Conservation (phyloP, 2,797 vertebrate genomes). For the Typhlichthys eigenmanni region DNA sequence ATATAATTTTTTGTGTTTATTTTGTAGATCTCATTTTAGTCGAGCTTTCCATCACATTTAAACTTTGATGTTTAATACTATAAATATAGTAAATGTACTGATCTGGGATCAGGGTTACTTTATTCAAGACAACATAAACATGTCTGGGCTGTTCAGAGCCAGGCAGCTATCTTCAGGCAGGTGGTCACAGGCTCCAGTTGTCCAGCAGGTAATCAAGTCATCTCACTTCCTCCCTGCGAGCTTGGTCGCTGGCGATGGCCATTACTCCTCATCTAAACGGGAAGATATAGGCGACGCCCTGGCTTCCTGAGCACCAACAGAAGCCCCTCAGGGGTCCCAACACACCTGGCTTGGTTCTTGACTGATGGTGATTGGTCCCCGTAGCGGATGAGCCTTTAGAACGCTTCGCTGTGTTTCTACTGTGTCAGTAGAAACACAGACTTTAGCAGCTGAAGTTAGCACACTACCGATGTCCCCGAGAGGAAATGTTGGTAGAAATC, state of each 20-base stretch:
- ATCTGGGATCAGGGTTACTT: too few species aligned
- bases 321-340: conserved; percentile 13
- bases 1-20: too few species aligned
- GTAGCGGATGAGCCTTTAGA: conserved; percentile 6
- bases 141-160: too few species aligned
- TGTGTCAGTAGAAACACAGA: too few species aligned
- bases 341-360: conserved; percentile 29
- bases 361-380: conserved; percentile 22
- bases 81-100: too few species aligned
- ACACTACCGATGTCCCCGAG: not conserved
- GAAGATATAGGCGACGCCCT: conserved; percentile 37
- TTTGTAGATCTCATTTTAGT: too few species aligned
- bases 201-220: conserved; percentile 26
- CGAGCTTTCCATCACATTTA: too few species aligned
- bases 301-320: conserved; percentile 17
- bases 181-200: conserved; percentile 11
- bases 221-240: conserved; percentile 47
- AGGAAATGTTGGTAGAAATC: not conserved
- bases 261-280: conserved; percentile 66
- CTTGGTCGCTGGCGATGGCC: conserved; percentile 33
- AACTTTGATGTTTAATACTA: too few species aligned
- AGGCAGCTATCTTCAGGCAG: conserved; percentile 4
- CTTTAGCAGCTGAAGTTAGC: too few species aligned
- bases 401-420: not conserved
- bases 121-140: too few species aligned